Conservation (phyloP, 2,113 vertebrate species). For the Marmota monax region DNA sequence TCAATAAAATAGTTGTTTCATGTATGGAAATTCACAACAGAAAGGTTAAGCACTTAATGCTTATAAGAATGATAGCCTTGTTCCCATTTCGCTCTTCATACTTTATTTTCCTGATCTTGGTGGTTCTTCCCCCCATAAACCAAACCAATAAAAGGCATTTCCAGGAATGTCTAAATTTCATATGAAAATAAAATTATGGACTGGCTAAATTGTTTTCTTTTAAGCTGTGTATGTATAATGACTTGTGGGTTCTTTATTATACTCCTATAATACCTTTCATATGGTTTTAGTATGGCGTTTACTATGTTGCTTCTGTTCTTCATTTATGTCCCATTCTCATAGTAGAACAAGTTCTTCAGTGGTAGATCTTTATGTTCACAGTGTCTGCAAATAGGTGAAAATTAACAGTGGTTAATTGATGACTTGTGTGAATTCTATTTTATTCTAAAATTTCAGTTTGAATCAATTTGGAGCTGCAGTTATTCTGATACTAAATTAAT, state of each 20-base stretch:
- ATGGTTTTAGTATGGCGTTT: background rate
- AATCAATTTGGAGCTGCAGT: background rate
- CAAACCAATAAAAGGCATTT: conserved; percentile 13
- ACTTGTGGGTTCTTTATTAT: background rate
- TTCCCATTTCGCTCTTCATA: conserved; percentile 30
- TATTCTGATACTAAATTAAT: conserved; percentile 45
- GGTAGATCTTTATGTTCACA: too few relatives aligned
- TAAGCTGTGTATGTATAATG: background rate
- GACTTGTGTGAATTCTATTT: conserved; percentile 26
- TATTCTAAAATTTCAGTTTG: conserved; percentile 28
- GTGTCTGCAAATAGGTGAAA: too few relatives aligned
- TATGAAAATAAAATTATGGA: conserved; percentile 1
- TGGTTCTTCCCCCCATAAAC: background rate
- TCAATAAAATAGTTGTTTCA: conserved; percentile 1
- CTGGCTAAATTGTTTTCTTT: background rate
- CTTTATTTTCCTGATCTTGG: background rate
- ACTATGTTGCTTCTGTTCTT: background rate
- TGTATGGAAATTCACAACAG: background rate
- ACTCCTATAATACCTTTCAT: background rate
- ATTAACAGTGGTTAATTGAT: background rate
- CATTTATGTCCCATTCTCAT: background rate
- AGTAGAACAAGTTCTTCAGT: background rate
- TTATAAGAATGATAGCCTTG: background rate
- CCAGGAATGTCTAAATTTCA: conserved; percentile 35
- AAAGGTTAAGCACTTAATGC: conserved; percentile 13